phyloP scores from a whole-genome alignment of 2,888 invertebrate species.

The Azorinus chamasolen region DNA sequence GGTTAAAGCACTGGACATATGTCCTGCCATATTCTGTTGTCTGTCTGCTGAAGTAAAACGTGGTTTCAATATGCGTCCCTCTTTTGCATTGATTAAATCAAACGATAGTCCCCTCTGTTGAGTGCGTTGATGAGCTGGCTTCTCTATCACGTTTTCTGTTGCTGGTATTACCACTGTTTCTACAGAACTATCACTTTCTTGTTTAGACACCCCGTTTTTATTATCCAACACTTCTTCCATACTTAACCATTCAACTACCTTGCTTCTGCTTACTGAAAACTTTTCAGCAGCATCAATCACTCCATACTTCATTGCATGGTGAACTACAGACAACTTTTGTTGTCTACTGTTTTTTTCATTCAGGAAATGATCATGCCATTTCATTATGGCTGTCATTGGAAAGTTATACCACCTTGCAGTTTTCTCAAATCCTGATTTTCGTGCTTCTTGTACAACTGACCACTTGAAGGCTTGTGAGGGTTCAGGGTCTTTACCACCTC shows the following conservation, averaged over 20 bases:
- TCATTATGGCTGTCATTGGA: slow-evolving; percentile 45
- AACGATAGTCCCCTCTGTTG: slow-evolving; percentile 12
- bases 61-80: slow-evolving; percentile 40
- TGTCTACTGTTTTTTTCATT: slow-evolving; percentile 24
- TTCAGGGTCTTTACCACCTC: neutral
- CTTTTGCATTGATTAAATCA: slow-evolving; percentile 28
- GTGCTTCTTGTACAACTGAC: slow-evolving; percentile 53
- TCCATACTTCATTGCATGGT: slow-evolving; percentile 22
- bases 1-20: neutral
- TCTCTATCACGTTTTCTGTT: too few species aligned
- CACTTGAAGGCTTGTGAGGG: slow-evolving; percentile 42
- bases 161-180: too few species aligned
- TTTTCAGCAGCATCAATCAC: slow-evolving; percentile 9
- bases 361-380: slow-evolving; percentile 57
- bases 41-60: slow-evolving; percentile 13
- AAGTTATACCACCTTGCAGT: slow-evolving; percentile 47
- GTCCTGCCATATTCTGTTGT: neutral
- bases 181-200: too few species aligned
- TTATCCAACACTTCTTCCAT: too few species aligned
- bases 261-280: slow-evolving; percentile 10
- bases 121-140: too few species aligned
- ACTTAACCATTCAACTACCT: too few species aligned
- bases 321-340: slow-evolving; percentile 13
- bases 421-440: slow-evolving; percentile 52
- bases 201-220: too few species aligned